Conservation (phyloP, 1,140 invertebrate species). For the Lepidurus couesii region DNA sequence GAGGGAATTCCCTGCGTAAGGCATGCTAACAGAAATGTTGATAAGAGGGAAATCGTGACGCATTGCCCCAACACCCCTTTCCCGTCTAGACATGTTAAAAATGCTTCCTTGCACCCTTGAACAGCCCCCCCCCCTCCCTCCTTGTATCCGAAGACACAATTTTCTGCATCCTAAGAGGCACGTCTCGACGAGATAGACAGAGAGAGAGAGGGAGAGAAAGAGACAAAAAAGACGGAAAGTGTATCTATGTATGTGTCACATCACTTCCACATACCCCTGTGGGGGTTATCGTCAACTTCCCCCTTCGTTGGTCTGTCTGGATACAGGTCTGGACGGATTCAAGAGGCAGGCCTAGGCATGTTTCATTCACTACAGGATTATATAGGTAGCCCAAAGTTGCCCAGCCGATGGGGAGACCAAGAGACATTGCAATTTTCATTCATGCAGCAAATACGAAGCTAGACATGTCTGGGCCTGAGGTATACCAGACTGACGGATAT, state of each 20-base stretch:
- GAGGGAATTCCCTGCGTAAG: background rate
- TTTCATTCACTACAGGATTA: too few relatives aligned
- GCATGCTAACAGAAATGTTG: background rate
- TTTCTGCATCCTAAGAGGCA: too few relatives aligned
- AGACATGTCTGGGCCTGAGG: background rate
- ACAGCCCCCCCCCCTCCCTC: background rate
- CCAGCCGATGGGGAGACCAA: background rate
- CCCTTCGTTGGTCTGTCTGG: too few relatives aligned
- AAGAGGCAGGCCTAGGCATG: too few relatives aligned
- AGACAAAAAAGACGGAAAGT: too few relatives aligned
- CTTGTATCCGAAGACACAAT: background rate
- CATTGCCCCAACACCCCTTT: background rate
- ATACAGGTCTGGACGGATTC: too few relatives aligned
- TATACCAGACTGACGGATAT: slow-evolving; percentile 5
- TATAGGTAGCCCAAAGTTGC: too few relatives aligned
- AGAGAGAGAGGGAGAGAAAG: too few relatives aligned
- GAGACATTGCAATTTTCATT: background rate
- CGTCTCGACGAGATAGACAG: too few relatives aligned
- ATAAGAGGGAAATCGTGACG: background rate
- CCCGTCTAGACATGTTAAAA: background rate
- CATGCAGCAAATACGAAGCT: background rate
- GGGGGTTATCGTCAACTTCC: too few relatives aligned
- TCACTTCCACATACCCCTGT: too few relatives aligned
- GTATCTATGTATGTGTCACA: too few relatives aligned
- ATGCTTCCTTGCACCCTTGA: slow-evolving; percentile 17